These are phyloP conservation scores for Xiphophorus couchianus DNA, from an alignment of 2,113 vertebrate genomes.

Conservation along the genomic window DNA sequence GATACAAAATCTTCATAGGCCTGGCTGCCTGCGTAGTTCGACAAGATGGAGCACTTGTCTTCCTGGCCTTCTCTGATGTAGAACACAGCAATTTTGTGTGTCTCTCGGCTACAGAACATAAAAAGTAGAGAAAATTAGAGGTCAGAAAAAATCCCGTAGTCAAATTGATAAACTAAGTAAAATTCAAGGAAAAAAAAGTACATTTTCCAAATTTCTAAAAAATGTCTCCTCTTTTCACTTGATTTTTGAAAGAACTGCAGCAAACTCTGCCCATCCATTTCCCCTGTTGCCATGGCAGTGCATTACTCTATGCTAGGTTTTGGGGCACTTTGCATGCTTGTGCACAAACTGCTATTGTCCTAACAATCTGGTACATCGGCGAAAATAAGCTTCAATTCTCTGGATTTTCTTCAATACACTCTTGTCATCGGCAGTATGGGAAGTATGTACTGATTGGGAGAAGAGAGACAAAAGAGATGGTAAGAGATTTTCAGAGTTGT, in stretches of 20 bases:
- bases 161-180: background rate
- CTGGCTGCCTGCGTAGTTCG: constrained; percentile 93
- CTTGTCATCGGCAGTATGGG: constrained; percentile 63
- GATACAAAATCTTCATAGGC: constrained; percentile 97
- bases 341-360: constrained; percentile 64
- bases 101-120: constrained; percentile 87
- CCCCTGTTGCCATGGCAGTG: constrained; percentile 67
- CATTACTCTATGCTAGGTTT: constrained; percentile 39
- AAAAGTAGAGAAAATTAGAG: constrained; percentile 25
- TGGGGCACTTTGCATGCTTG: constrained; percentile 66
- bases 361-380: constrained; percentile 45
- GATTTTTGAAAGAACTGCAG: constrained; percentile 17
- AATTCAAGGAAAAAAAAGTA: constrained; percentile 22
- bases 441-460: constrained; percentile 70
- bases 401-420: constrained; percentile 70
- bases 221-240: constrained; percentile 20
- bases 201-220: background rate
- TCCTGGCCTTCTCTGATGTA: constrained; percentile 98
- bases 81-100: constrained; percentile 98
- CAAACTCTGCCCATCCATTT: constrained; percentile 10
- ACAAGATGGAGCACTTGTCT: constrained; percentile 96
- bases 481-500: constrained; percentile 47
- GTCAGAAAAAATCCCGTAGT: background rate
- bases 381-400: constrained; percentile 58
- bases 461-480: constrained; percentile 26